Base-by-base conservation (phyloP, 2,888 invertebrate species). In the Apoda limacodes region DNA sequence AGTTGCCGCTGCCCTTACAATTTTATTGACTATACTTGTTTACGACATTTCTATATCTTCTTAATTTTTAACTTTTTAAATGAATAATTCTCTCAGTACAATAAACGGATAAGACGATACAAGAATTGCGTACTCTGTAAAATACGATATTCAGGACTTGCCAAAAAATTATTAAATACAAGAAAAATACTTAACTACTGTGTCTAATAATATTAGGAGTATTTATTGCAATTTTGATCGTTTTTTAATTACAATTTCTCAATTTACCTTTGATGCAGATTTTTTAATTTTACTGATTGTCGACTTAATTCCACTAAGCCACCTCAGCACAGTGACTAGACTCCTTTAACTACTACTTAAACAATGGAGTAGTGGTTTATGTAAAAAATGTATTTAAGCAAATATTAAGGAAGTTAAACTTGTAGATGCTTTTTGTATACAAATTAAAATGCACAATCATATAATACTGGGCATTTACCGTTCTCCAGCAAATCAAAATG, bases 391-490 rank as follows among this genome's bases (percentile, higher is more conserved):
- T 13, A 2, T n/a, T 21, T 25, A 17, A 6, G 14, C 15, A 2
- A 34, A 21, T 9, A 10, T 29, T 7, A 6, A 13, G 5, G 29
- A 34, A 29, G 6, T 29, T n/a, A 22, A 9, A 7, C 7, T 34
- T 3, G 12, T 10, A 4, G 17, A 30, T 11, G 34, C 34, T 2
- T 34, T 29, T 4, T 34, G 34, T 19, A 4, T 30, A 12, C 26
- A 19, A 25, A n/a, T n/a, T n/a, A n/a, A n/a, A n/a, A n/a, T 24
- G n/a, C 1, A 11, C 2, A 17, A 15, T 22, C 9, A 9, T 9
- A 14, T 3, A 10, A 28, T 33, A 12, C n/a, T 33, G 1, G 23
- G 33, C 7, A 13, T 34, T 3, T 34, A 34, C n/a, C 25, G 33
- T 2, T 34, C 33, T 7, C 33, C 33, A 4, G 28, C 29, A 4